Conservation (phyloP, 2,113 vertebrate genomes). For the Geococcyx californianus region DNA sequence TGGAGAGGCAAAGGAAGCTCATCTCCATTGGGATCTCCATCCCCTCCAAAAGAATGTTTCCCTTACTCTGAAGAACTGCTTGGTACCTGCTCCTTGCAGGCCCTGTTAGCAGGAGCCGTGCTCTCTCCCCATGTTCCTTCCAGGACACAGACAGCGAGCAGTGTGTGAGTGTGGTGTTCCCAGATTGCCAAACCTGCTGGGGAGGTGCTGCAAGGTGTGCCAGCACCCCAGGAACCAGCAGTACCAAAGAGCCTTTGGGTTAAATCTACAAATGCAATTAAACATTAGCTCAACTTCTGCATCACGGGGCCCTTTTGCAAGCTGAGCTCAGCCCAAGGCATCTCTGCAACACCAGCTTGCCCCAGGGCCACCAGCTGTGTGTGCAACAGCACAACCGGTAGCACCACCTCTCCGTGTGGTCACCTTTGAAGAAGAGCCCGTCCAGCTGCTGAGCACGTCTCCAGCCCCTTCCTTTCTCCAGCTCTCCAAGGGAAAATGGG, state of each 20-base stretch:
- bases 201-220: background rate
- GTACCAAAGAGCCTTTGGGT: background rate
- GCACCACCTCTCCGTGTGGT: background rate
- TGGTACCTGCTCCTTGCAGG: background rate
- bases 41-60: background rate
- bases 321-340: background rate
- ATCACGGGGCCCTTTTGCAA: rapidly evolving
- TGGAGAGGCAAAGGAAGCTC: background rate
- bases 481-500: background rate
- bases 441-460: background rate
- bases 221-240: rapidly evolving
- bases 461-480: background rate
- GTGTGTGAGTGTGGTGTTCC: background rate
- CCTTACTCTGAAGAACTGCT: background rate
- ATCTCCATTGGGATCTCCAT: background rate
- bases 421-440: background rate
- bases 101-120: background rate
- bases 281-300: background rate
- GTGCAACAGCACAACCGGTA: rapidly evolving
- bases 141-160: background rate
- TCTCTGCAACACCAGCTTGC: background rate
- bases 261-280: background rate
- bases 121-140: background rate
- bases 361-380: rapidly evolving
- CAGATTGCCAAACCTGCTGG: background rate